Base-by-base conservation (phyloP, 2,113 vertebrate genomes). In the Hippopotamus amphibius region DNA sequence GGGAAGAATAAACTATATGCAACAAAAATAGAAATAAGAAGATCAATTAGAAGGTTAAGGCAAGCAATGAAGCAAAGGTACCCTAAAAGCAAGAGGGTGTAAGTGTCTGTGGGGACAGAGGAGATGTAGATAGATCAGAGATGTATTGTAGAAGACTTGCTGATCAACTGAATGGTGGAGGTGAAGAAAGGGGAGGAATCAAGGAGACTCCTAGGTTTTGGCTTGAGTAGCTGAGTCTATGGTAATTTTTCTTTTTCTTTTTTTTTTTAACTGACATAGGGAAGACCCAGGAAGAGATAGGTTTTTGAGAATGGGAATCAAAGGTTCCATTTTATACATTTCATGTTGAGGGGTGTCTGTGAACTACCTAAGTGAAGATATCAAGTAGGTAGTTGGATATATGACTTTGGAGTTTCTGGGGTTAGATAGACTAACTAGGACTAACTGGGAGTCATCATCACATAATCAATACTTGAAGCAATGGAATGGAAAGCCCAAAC, bases 401-500 rank as follows among this genome's bases (percentile, higher is more conserved):
- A 74, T 41, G 68, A 87, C 50, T 90, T 57, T 69, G 48, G 88
- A 94, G 50, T 53, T 53, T 95, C 21, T 80, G 53, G 37, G n/a
- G 48, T 95, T 72, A 68, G 28, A 80, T 22, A 86, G 43, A 93
- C 50, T 16, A 89, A 93, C 50, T 16, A 89, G 37, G 5, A 19
- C 4, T 85, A 96, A 59, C 24, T 71, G 19, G 28, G 50, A 93
- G 57, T 92, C 26, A 83, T 74, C 13, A 71, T 79, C 48, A 72
- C 7, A 21, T 59, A 86, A 68, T 83, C 86, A 72, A 71, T 79
- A 96, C 50, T 66, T 37, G 77, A 79, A 96, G 59, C 61, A 93
- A 88, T 17, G 21, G 77, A 85, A 85, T 65, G 26, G 22, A 95
- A 14, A 90, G 37, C 28, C 33, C 2, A 6, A 84, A 69, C 43